Percentiles rank a stretch among this genome's conserved stretches.
Evolutionary conservation across 2,113 vertebrate species (phyloP).

Genomic region (Dendropsophus ebraccatus): DNA sequence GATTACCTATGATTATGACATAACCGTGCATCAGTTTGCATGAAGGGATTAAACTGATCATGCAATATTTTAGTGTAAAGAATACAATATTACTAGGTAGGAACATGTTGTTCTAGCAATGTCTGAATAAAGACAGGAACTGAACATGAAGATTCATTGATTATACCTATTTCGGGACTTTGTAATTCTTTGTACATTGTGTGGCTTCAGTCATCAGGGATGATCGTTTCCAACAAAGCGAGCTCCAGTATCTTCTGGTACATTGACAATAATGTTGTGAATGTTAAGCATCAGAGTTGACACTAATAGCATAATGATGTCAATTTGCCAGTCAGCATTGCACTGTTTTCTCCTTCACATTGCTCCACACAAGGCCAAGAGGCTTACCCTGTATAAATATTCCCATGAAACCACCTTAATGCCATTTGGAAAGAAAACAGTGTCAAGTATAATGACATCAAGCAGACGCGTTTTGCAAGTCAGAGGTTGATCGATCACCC

Average conservation of each 20-base stretch:
- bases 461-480: slow-evolving; percentile 48
- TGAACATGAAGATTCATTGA: background rate
- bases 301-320: slow-evolving; percentile 59
- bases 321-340: slow-evolving; percentile 60
- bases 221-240: slow-evolving; percentile 42
- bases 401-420: slow-evolving; percentile 55
- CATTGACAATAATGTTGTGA: slow-evolving; percentile 60
- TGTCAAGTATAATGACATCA: slow-evolving; percentile 57
- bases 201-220: slow-evolving; percentile 33
- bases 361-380: slow-evolving; percentile 52
- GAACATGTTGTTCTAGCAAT: background rate
- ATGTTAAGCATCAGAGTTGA: slow-evolving; percentile 60
- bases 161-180: background rate
- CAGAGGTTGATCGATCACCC: slow-evolving; percentile 43
- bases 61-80: background rate
- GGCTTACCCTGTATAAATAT: slow-evolving; percentile 53
- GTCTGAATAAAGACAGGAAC: background rate
- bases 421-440: slow-evolving; percentile 58
- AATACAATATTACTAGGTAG: background rate
- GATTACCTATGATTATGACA: too few species aligned
- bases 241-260: slow-evolving; percentile 15
- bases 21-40: background rate
- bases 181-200: slow-evolving; percentile 3
- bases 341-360: slow-evolving; percentile 43
- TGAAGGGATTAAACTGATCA: background rate